Conservation (phyloP, 2,113 vertebrate species). For the Benitochromis conjunctus region DNA sequence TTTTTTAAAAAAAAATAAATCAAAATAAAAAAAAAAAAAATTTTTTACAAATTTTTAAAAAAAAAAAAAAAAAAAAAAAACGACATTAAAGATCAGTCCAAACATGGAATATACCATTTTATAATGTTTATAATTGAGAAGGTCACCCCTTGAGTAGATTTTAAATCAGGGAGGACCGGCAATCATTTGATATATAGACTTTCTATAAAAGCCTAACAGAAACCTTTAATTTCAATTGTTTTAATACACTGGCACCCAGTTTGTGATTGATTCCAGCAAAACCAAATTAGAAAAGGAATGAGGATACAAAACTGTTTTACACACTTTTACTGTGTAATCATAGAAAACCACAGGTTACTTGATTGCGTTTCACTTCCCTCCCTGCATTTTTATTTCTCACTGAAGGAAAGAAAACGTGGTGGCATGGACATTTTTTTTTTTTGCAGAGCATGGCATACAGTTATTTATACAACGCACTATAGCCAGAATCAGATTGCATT, state of each 20-base stretch:
- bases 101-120: not conserved
- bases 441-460: not conserved
- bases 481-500: not conserved
- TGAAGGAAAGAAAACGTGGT: too few species aligned
- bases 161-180: not conserved
- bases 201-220: not conserved
- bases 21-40: too few species aligned
- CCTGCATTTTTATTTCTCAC: not conserved
- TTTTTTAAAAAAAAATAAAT: too few species aligned
- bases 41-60: too few species aligned
- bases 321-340: accelerated
- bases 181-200: not conserved
- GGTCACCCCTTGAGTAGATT: not conserved
- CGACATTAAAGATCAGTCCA: not conserved
- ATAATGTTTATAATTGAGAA: not conserved
- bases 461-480: not conserved
- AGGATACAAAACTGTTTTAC: not conserved
- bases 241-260: not conserved
- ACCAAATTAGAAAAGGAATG: not conserved
- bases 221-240: not conserved
- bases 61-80: too few species aligned
- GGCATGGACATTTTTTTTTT: not conserved
- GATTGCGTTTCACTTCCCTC: not conserved
- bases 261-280: not conserved
- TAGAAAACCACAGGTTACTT: not conserved